Base-by-base conservation (phyloP, 2,797 vertebrate genomes). In the Buceros bicornis region DNA sequence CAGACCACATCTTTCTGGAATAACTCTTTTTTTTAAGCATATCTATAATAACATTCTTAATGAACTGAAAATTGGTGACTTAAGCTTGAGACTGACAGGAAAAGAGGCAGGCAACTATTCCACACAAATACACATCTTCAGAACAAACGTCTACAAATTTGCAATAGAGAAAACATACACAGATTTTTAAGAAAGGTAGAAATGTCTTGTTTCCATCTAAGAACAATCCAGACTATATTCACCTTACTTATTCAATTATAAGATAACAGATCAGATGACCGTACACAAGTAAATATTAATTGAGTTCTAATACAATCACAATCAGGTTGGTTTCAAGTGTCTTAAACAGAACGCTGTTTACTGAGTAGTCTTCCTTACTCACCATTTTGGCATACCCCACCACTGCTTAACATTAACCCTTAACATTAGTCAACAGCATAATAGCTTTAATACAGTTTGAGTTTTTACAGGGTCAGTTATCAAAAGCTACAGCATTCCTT, bases 1-100 rank as follows among this genome's bases (percentile, higher is more conserved):
- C 40, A 94, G 57, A 87, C 85, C 90, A 90, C 65, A 60, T 45
- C 66, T 94, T 94, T 92, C 71, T 78, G 60, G 78, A 93, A 92
- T 48, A n/a, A 37, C 20, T 77, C 47, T 69, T 81, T 67, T 84
- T 91, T 93, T 74, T 69, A 78, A 84, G 43, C 15, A 73, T 15
- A 62, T 4, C 69, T 35, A 64, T 21, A 2, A 28, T 6, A 79
- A 64, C 25, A 35, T 51, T 80, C 73, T 85, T 35, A 62, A 58
- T 16, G 15, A 77, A 74, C 17, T 53, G 53, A 12, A 53, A 87
- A 77, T 42, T 81, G 51, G 6, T 28, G 19, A 82, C 19, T 79
- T 82, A 72, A 87, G 18, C 35, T 79, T 84, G 33, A 93, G 47
- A 86, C 4, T 4, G 19, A 53, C 2, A 65, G 8, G 50, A 66